A percentile compares a stretch with the other conserved stretches of the same genome.
Conservation (phyloP, 2,797 vertebrate genomes). For the Platalea minor region DNA sequence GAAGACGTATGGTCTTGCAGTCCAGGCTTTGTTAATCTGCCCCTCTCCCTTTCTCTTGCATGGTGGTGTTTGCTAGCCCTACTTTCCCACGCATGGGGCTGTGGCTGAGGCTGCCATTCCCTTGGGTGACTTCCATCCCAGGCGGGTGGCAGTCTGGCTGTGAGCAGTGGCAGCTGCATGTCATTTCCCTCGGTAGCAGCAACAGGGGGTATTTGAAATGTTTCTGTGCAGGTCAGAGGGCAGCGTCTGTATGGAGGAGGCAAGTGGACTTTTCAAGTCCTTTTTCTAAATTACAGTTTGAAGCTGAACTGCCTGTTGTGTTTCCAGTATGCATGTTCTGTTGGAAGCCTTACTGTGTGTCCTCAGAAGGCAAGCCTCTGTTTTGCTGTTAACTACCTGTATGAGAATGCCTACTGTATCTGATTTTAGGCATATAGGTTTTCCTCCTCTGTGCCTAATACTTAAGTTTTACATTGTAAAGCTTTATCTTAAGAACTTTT, state of each 20-base stretch:
- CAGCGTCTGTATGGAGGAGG: not conserved
- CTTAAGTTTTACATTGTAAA: not conserved
- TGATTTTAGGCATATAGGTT: not conserved
- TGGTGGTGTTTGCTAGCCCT: not conserved
- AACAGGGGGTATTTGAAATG: not conserved
- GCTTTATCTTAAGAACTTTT: not conserved
- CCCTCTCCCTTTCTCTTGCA: not conserved
- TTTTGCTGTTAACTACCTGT: not conserved
- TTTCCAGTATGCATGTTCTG: not conserved
- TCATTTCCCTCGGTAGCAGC: not conserved
- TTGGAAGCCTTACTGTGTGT: not conserved
- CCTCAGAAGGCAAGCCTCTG: not conserved
- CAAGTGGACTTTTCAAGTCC: not conserved
- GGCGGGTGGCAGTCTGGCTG: not conserved
- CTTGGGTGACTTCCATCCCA: not conserved
- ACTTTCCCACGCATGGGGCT: accelerated
- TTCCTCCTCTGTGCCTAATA: not conserved
- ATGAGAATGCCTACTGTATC: accelerated
- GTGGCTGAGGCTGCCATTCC: accelerated
- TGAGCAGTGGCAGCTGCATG: not conserved
- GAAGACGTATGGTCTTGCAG: not conserved
- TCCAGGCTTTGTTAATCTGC: not conserved
- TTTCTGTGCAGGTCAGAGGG: not conserved
- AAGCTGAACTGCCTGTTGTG: not conserved
- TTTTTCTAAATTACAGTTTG: not conserved